Evolutionary conservation across 1,140 invertebrate genomes (phyloP), one percentile per base, ranked within the genome.

Genomic region (Cotesia typhae): DNA sequence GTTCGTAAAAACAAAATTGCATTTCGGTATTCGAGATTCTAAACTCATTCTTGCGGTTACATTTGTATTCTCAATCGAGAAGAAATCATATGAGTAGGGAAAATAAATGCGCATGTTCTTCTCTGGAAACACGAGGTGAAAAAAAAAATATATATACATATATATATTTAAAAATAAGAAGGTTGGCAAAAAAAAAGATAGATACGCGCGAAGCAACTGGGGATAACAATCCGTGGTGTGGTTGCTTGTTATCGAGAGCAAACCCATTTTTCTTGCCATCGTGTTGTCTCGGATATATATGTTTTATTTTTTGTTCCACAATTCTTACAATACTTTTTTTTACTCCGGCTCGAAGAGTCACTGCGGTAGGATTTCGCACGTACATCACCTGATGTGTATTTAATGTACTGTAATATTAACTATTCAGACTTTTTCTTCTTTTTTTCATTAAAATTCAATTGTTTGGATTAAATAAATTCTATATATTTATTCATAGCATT

Each of bases 61-160:
- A 76, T 79, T 77, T 75, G 76, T 77, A 77, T 79, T 77, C 76
- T 14, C 17, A 41, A 73, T 47, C 14, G 70, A 75, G 72, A 72
- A 63, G 35, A 1, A 63, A 63, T 63, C 60, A 14, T 36, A 38
- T 38, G 60, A 14, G 60, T n/a, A 63, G 28, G 10, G 35, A 38
- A 37, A 63, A 63, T 63, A 38, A 63, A 63, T 63, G 60, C 37
- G 60, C 28, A 14, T 63, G 35, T 63, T 63, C 37, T 12, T 36
- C 37, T 36, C 37, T 37, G 35, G 28, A n/a, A 10, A 70, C 63
- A 38, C 55, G 64, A 35, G 59, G 10, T 70, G 70, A 53, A 52
- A 61, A 69, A 57, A 68, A 68, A 7, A n/a, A 4, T 41, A 51
- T 47, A 61, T 10, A 61, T 72, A 38, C 2, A 36, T 28, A 47